Base-by-base conservation (phyloP, 2,888 invertebrate species). In the Rhyacophila evoluta region DNA sequence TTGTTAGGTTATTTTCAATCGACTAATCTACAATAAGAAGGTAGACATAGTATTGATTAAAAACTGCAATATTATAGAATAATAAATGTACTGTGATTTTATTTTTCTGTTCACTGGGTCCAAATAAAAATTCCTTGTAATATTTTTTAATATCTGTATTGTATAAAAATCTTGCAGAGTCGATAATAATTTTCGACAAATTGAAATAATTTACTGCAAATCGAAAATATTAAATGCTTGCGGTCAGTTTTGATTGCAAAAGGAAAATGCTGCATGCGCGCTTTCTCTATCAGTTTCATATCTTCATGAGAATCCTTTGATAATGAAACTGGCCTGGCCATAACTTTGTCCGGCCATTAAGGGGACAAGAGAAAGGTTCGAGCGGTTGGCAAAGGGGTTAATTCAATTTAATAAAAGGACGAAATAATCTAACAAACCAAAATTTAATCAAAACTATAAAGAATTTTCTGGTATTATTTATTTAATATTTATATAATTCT, bases 151-250 rank as follows among this genome's bases (percentile, higher is more conserved):
- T 2, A 39, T 39, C 6, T 55, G 19, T 55, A 1, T 25, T 25
- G 10, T 55, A 25, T 5, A 41, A 6, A 55, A 12, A 12, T 55
- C 41, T 19, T n/a, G 10, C 55, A 25, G 8, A 2, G 55, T 55
- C 55, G 10, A 55, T 55, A 33, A 55, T 55, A 33, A 55, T 55
- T 55, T 55, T 55, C 55, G 55, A 55, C 19, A 55, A 55, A 55
- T 25, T 55, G 55, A 55, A 55, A 55, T 55, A 19, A 55, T 55
- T 55, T 55, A 55, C 55, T 55, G 55, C 55, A 55, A 55, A 55
- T 55, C 8, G 55, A 55, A 55, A 55, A 55, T 55, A 55, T 55
- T 55, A 55, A 55, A 55, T 19, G 55, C 55, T 55, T 55, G 19
- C 55, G 55, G 25, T 55, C 55, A 4, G 55, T 19, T 8, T 25